Percentiles rank a stretch among this genome's conserved stretches.
Evolutionary conservation across 2,888 invertebrate species (phyloP).

Genomic region (Lymantria monacha): DNA sequence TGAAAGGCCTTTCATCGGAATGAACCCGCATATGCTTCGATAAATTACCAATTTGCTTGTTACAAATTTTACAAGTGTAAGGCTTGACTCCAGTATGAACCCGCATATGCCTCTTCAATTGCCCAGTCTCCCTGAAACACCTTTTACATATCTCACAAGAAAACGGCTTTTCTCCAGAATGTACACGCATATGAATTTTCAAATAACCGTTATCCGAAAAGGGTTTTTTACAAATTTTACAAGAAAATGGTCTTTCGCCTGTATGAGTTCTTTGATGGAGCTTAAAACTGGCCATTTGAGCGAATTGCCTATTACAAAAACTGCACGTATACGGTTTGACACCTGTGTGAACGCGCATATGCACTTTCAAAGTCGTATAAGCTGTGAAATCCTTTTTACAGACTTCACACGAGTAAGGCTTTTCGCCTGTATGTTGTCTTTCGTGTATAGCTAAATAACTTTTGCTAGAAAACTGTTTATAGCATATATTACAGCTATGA

Average conservation of each 20-base stretch:
- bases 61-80: constrained; percentile 69
- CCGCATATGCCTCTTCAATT: constrained; percentile 63
- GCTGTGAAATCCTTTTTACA: constrained; percentile 71
- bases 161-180: constrained; percentile 67
- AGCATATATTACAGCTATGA: constrained; percentile 57
- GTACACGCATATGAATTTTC: constrained; percentile 70
- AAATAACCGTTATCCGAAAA: constrained; percentile 73
- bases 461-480: constrained; percentile 68
- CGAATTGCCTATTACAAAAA: constrained; percentile 63
- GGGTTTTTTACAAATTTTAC: constrained; percentile 65
- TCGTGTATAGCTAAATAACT: constrained; percentile 70
- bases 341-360: constrained; percentile 69
- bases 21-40: constrained; percentile 69
- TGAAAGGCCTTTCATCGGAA: constrained; percentile 52
- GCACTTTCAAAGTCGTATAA: constrained; percentile 68
- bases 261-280: constrained; percentile 68
- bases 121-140: constrained; percentile 63
- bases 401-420: constrained; percentile 63
- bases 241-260: constrained; percentile 60
- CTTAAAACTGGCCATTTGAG: constrained; percentile 71
- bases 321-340: constrained; percentile 65
- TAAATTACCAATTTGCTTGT: constrained; percentile 69
- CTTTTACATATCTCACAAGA: constrained; percentile 63
- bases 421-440: constrained; percentile 63
- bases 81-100: constrained; percentile 66